phyloP scores from a whole-genome alignment of 30 jellyfish, hydroid and myxozoan species.

The Morbakka virulenta region DNA sequence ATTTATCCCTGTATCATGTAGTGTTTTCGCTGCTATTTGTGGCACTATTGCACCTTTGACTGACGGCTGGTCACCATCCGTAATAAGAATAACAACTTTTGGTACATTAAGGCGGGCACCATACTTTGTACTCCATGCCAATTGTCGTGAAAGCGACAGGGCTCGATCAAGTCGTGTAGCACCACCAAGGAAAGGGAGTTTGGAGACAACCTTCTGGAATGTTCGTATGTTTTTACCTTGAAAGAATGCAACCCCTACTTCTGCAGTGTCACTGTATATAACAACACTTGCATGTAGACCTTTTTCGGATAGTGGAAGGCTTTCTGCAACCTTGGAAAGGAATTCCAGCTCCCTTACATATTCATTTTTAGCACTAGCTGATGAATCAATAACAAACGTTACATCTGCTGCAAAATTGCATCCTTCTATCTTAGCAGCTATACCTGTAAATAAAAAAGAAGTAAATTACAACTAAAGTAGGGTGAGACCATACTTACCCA shows the following conservation, averaged over 20 bases:
- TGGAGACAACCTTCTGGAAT: constrained; percentile 20
- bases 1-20: constrained; percentile 13
- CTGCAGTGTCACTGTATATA: constrained; percentile 43
- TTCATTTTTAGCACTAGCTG: constrained; percentile 51
- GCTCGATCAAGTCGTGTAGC: constrained; percentile 49
- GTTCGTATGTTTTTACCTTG: not conserved
- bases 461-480: not conserved
- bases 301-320: constrained; percentile 11
- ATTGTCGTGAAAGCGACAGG: constrained; percentile 9
- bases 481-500: too few relatives aligned
- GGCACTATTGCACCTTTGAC: constrained; percentile 3
- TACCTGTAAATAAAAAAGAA: not conserved
- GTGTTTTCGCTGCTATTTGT: constrained; percentile 19
- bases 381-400: constrained; percentile 48
- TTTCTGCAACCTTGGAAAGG: constrained; percentile 6
- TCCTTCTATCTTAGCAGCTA: too few relatives aligned
- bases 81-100: constrained; percentile 2
- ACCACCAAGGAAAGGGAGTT: constrained; percentile 61
- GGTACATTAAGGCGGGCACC: constrained; percentile 23
- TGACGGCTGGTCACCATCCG: constrained; percentile 33
- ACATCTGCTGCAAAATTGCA: constrained; percentile 51
- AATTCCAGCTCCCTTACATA: constrained; percentile 18
- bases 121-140: constrained; percentile 10
- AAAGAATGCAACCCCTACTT: not conserved
- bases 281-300: constrained; percentile 30